Evolutionary conservation across 1,140 invertebrate species (phyloP).

Genomic region (Nymphalis io): DNA sequence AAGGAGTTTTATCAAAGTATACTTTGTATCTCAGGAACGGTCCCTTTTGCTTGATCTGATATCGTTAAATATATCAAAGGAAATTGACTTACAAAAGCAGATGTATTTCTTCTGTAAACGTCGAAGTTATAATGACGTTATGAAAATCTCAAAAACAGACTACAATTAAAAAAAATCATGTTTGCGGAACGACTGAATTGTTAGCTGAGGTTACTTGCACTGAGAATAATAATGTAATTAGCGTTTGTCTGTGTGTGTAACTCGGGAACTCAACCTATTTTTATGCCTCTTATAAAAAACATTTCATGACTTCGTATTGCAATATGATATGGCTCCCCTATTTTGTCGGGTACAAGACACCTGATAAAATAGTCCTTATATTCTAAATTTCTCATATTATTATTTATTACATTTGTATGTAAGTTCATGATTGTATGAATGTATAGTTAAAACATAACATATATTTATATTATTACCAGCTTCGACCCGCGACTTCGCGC

Average conservation of each 20-base stretch:
- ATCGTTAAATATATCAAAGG: not conserved
- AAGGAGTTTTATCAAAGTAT: not conserved
- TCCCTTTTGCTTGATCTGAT: slow-evolving; percentile 14
- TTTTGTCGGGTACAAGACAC: no score
- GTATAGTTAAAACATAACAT: no score
- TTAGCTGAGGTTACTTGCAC: not conserved
- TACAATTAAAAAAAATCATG: slow-evolving; percentile 5
- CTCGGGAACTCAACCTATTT: not conserved
- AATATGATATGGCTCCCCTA: no score
- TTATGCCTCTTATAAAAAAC: not conserved
- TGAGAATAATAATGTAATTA: not conserved
- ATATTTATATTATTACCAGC: no score
- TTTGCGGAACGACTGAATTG: not conserved
- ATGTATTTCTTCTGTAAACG: slow-evolving; percentile 7
- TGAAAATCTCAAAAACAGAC: not conserved
- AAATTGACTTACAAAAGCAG: not conserved
- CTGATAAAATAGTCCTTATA: no score
- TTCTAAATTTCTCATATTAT: no score
- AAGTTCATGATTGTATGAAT: no score
- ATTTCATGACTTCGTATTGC: no score
- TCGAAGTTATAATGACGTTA: slow-evolving; percentile 9
- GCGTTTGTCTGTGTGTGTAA: not conserved
- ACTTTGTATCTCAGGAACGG: not conserved
- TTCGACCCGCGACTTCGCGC: no score
- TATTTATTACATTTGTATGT: no score